Conservation (phyloP, 2,888 invertebrate genomes). For the Hermaeophaga mercurialis region DNA sequence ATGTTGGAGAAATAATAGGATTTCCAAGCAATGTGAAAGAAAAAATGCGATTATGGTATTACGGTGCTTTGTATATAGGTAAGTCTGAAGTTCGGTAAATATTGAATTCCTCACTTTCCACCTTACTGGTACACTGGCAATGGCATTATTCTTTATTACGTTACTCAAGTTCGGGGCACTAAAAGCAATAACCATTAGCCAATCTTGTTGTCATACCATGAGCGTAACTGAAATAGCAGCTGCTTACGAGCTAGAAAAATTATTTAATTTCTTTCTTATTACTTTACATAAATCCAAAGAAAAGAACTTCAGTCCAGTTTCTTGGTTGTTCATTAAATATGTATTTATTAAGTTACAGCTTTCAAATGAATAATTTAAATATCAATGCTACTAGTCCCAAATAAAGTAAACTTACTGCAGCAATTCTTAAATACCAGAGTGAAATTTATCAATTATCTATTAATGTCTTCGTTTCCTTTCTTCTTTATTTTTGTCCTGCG, state of each 20-base stretch:
- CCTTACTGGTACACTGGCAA: constrained; percentile 14
- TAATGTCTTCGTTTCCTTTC: too few species aligned
- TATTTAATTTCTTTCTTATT: neutral
- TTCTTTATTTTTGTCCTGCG: too few species aligned
- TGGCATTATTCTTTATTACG: constrained; percentile 28
- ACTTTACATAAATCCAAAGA: too few species aligned
- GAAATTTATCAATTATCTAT: too few species aligned
- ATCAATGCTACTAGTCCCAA: too few species aligned
- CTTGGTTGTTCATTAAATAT: too few species aligned
- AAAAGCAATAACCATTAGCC: constrained; percentile 34
- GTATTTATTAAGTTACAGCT: too few species aligned
- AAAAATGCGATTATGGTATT: neutral
- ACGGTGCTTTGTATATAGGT: constrained; percentile 1
- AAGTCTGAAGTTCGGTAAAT: constrained; percentile 15
- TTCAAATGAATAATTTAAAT: too few species aligned
- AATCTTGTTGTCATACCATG: constrained; percentile 25
- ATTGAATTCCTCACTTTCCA: constrained; percentile 25
- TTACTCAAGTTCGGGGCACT: constrained; percentile 28
- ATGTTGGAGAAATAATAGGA: neutral
- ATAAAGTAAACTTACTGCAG: too few species aligned
- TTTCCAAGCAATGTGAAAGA: neutral
- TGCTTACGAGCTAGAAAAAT: neutral
- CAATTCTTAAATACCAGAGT: too few species aligned
- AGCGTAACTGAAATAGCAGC: neutral
- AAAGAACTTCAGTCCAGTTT: too few species aligned